A percentile compares a stretch with the other conserved stretches of the same genome.
These are phyloP conservation scores for Morpho achilles DNA, from an alignment of 2,888 invertebrate genomes.

Conservation along the genomic window DNA sequence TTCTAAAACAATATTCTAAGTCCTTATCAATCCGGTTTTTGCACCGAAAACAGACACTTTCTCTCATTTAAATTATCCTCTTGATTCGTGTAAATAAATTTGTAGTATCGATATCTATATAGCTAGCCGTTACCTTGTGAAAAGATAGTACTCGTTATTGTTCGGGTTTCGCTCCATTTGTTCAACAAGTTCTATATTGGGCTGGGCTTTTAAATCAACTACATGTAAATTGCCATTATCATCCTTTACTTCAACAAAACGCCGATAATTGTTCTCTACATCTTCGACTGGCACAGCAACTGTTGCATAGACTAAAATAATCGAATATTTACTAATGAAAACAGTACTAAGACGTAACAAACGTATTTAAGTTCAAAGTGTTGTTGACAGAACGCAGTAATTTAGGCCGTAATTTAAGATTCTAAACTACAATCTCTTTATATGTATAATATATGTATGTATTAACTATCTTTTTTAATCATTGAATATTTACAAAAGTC, in stretches of 20 bases:
- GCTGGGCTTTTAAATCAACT: conserved; percentile 43
- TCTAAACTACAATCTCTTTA: too few relatives aligned
- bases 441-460: too few relatives aligned
- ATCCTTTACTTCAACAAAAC: conserved; percentile 39
- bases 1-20: too few relatives aligned
- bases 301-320: conserved; percentile 24
- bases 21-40: too few relatives aligned
- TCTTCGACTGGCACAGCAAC: conserved; percentile 27
- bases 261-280: conserved; percentile 32
- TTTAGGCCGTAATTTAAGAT: too few relatives aligned
- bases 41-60: too few relatives aligned
- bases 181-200: conserved; percentile 36
- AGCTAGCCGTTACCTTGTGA: conserved; percentile 31
- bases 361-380: background rate
- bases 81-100: too few relatives aligned
- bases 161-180: conserved; percentile 41
- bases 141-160: conserved; percentile 41
- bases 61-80: background rate
- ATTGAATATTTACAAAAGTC: too few relatives aligned
- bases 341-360: too few relatives aligned
- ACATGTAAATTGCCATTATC: conserved; percentile 38
- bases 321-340: too few relatives aligned
- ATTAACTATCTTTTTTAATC: too few relatives aligned
- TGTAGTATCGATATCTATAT: too few relatives aligned
- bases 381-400: background rate